Conservation (phyloP, 1,140 invertebrate species). For the Cheumatopsyche charites region DNA sequence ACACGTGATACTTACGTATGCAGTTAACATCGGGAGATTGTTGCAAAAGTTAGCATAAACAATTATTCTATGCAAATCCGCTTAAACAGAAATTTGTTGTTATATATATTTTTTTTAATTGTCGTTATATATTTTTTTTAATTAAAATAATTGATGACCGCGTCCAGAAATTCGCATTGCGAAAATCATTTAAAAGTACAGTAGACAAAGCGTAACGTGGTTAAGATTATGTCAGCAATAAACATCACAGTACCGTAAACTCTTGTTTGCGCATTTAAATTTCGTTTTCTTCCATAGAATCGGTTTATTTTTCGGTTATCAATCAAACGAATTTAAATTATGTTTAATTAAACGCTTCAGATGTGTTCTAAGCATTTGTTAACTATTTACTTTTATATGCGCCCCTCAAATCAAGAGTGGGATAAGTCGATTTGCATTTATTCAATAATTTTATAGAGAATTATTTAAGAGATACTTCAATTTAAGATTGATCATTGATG, state of each 20-base stretch:
- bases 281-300: not conserved
- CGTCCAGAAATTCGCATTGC: not conserved
- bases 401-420: too few relatives aligned
- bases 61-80: constrained; percentile 17
- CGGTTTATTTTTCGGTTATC: not conserved
- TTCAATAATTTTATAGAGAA: too few relatives aligned
- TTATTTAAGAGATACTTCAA: too few relatives aligned
- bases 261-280: constrained; percentile 24
- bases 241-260: constrained; percentile 13
- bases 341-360: not conserved
- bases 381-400: not conserved
- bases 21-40: too few relatives aligned
- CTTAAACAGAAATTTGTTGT: not conserved
- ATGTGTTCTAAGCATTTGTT: not conserved
- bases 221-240: constrained; percentile 19
- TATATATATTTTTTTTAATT: too few relatives aligned
- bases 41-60: not conserved
- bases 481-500: too few relatives aligned
- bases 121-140: constrained; percentile 5
- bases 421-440: too few relatives aligned
- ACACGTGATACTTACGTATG: too few relatives aligned
- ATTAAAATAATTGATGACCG: constrained; percentile 12
- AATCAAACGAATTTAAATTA: not conserved
- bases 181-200: constrained; percentile 21
- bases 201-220: constrained; percentile 18